A percentile compares a stretch with the other conserved stretches of the same genome.
Conservation (phyloP, 2,113 vertebrate genomes). For the Laticauda laticaudata region DNA sequence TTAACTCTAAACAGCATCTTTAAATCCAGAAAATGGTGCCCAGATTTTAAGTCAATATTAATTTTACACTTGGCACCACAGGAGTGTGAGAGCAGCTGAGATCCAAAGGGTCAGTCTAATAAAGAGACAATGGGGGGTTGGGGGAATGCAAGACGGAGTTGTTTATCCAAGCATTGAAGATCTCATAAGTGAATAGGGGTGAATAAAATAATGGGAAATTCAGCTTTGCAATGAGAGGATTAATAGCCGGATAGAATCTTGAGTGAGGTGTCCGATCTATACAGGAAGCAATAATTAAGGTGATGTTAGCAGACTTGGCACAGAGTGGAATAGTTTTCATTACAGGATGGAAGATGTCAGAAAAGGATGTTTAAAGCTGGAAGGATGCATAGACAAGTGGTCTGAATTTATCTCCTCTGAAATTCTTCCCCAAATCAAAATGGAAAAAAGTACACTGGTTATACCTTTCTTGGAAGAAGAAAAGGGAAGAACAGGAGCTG, state of each 20-base stretch:
- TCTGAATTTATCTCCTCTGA: neutral
- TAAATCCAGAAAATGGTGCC: slow-evolving; percentile 59
- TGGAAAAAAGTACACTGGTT: neutral
- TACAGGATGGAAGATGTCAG: slow-evolving; percentile 35
- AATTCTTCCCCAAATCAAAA: neutral
- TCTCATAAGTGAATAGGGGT: slow-evolving; percentile 46
- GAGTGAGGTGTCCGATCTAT: neutral
- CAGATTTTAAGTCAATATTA: slow-evolving; percentile 70
- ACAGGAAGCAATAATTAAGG: slow-evolving; percentile 13
- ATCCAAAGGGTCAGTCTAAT: slow-evolving; percentile 62
- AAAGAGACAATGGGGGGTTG: slow-evolving; percentile 61
- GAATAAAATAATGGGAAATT: slow-evolving; percentile 55
- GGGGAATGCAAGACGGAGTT: slow-evolving; percentile 45
- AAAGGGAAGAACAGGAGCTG: neutral
- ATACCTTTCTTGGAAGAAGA: neutral
- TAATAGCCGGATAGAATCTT: slow-evolving; percentile 15
- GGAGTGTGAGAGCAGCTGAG: slow-evolving; percentile 59
- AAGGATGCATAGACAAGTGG: slow-evolving; percentile 5
- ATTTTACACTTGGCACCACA: slow-evolving; percentile 70
- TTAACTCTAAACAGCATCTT: slow-evolving; percentile 59
- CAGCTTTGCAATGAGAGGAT: slow-evolving; percentile 48
- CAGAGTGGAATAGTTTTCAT: slow-evolving; percentile 4
- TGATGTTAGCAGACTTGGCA: neutral
- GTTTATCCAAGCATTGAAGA: slow-evolving; percentile 36
- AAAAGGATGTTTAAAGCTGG: slow-evolving; percentile 23